Percentiles rank a stretch among this genome's conserved stretches.
Evolutionary conservation across 2,888 invertebrate species (phyloP).

Genomic region (Lasioglossum morio): DNA sequence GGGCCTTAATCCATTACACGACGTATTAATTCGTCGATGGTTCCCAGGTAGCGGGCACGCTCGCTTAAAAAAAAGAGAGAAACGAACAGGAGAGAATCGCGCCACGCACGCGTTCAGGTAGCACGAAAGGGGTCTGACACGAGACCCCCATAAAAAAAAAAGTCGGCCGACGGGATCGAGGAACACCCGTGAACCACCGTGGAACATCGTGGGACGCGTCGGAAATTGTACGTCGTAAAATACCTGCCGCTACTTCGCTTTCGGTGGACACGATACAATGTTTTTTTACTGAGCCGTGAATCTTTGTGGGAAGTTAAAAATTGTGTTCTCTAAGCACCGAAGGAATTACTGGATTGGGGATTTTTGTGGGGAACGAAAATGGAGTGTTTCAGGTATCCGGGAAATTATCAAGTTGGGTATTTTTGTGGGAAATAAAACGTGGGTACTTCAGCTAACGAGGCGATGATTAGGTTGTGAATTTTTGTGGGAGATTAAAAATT

Average conservation of each 20-base stretch:
- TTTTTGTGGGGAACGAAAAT: background rate
- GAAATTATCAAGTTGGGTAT: no score
- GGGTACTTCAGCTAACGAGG: no score
- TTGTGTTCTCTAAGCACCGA: background rate
- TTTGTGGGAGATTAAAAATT: no score
- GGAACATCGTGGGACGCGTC: constrained; percentile 50
- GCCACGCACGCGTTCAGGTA: constrained; percentile 82
- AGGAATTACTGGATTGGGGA: background rate
- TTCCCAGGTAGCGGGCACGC: constrained; percentile 71
- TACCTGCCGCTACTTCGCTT: constrained; percentile 55
- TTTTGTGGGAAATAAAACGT: no score
- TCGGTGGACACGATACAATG: background rate
- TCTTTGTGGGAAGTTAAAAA: background rate
- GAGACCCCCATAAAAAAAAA: constrained; percentile 68
- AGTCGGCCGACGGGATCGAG: constrained; percentile 32
- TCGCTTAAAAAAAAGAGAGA: constrained; percentile 54
- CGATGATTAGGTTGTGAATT: no score
- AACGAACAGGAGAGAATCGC: constrained; percentile 65
- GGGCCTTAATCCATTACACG: constrained; percentile 77
- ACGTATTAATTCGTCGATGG: constrained; percentile 78
- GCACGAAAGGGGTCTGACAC: constrained; percentile 74
- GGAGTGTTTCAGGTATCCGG: no score
- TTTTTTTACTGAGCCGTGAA: background rate
- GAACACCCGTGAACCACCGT: background rate
- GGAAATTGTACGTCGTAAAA: constrained; percentile 59